Evolutionary conservation across 2,797 vertebrate genomes (phyloP), one percentile per base, ranked within the genome.

Genomic region (Agapornis canus): DNA sequence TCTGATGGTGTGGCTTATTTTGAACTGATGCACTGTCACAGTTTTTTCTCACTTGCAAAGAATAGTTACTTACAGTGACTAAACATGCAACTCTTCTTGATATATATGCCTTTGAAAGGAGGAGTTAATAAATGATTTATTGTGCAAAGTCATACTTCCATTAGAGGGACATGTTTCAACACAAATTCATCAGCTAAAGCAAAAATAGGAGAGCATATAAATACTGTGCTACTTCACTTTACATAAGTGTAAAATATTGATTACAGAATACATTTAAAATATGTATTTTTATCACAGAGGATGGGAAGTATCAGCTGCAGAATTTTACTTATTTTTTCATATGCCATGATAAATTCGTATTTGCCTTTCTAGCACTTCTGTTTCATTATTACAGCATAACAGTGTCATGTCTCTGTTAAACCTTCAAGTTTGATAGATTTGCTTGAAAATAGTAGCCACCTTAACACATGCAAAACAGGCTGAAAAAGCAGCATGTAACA

Each of bases 391-490:
- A 86, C 81, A 89, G 76, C 78, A 86, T 84, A 93, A 68, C 63
- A 85, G 89, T 95, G 81, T 96, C 95, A 96, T 78, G 80, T 89
- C 75, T 81, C 82, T 95, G 77, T 18, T 91, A 96, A 95, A 89
- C 77, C 80, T 71, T 95, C 83, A 90, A 91, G 92, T 94, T 96
- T 96, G 93, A 91, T 90, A 88, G 86, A 83, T 92, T 72, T 91
- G 68, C 81, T 95, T 95, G 87, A 96, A 96, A 97, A 96, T 88
- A 94, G 87, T 92, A 93, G 51, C 94, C 93, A 88, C 92, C 87
- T 94, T 86, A 90, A 54, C 68, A 32, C 90, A 92, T 96, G 91
- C 92, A 91, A 96, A 97, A 72, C 29, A 91, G 69, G 27, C 84
- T 95, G 92, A 76, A 95, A 97, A 95, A 85, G 52, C 86, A 89